Base-by-base conservation (phyloP, 2,888 invertebrate genomes). In the Anodontia alba region DNA sequence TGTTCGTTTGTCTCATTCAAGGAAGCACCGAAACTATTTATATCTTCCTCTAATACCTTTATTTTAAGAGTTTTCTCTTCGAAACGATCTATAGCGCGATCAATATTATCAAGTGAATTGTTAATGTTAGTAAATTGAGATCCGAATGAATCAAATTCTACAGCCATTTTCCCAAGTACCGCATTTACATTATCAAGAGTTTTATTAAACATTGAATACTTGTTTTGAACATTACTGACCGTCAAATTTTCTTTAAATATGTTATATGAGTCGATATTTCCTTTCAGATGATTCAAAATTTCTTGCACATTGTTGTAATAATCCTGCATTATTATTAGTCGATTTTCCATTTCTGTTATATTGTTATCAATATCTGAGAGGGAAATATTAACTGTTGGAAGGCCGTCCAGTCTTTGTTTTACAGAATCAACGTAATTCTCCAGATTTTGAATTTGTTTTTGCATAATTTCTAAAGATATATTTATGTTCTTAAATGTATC, bases 301-400 rank as follows among this genome's bases (percentile, higher is more conserved):
- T 76, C 80, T 57, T 80, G 68, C 0, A 83, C 76, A 71, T 86
- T 78, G 20, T 79, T 71, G 31, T 86, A 86, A 71, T 86, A 82
- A 12, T 78, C 75, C 33, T 83, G 49, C 81, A 86, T 83, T 49
- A 81, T 83, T 10, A 67, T 36, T 12, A 86, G 70, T 42, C 80
- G 66, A 46, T 83, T 68, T 73, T 86, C 83, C 67, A 86, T 69
- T 15, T 76, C 38, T 20, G 79, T 80, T 7, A 86, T 69, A 36
- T 83, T 78, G 5, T 42, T 42, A 23, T 78, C 71, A 23, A 81
- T 80, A 43, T 81, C 78, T 7, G 78, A 33, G 38, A 79, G 54
- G 0, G 81, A 70, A 33, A 86, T 86, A 51, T 86, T 80, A 8
- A 86, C 62, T 1, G 75, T 81, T 3, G 74, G 43, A 43, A 80